Evolutionary conservation across 37 sponge, comb jelly and placozoan species (phyloP).

Genomic region (Axinella damicornis): DNA sequence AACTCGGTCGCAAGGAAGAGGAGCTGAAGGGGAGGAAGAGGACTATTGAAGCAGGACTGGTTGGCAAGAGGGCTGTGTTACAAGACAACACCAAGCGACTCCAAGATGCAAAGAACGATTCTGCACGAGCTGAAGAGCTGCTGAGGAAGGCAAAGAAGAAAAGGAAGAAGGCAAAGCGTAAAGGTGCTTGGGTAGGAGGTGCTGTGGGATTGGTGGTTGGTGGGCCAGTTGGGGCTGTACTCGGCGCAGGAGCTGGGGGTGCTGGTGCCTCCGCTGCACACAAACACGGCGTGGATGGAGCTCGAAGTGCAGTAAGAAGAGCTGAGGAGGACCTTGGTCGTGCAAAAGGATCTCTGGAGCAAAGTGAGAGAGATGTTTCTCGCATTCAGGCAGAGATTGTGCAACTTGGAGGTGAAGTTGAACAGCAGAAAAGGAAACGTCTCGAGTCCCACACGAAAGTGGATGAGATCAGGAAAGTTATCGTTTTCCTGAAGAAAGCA

Average conservation of each 20-base stretch:
- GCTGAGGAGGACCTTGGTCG: not conserved
- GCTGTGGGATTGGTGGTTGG: slow-evolving; percentile 17
- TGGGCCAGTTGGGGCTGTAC: slow-evolving; percentile 16
- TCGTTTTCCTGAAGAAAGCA: slow-evolving; percentile 5
- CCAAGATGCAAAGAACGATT: not conserved
- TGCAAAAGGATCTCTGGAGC: not conserved
- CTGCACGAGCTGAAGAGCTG: not conserved
- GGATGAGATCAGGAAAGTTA: slow-evolving; percentile 10
- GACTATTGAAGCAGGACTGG: not conserved
- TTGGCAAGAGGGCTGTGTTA: not conserved
- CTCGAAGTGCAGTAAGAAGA: not conserved
- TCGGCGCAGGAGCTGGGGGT: no score
- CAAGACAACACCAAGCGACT: not conserved
- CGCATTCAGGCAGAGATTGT: not conserved
- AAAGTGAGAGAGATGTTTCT: not conserved
- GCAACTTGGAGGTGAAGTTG: not conserved
- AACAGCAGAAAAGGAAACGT: not conserved
- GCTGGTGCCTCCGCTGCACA: no score
- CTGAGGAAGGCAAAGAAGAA: not conserved
- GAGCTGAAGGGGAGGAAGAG: not conserved
- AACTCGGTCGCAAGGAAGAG: no score
- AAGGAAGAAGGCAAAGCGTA: not conserved
- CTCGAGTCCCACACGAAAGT: not conserved
- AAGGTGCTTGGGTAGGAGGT: not conserved
- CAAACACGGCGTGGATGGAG: not conserved